phyloP scores from a whole-genome alignment of 2,888 invertebrate species.

The Vesta saturnalis region DNA sequence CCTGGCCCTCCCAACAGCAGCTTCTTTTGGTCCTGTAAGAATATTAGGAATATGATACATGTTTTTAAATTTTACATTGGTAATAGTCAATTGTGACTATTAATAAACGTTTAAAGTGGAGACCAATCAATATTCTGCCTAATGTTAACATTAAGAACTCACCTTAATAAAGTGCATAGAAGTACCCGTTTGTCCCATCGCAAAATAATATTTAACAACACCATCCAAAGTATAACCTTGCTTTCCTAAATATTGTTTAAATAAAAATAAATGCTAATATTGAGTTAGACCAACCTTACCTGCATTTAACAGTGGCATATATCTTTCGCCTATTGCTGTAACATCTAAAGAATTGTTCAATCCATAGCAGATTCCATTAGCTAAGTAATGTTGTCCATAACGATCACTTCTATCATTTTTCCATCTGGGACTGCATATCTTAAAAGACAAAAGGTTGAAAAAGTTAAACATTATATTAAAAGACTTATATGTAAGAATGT shows the following conservation, averaged over 20 bases:
- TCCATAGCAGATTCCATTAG: constrained; percentile 62
- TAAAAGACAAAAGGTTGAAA: no score
- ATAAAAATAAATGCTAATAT: neutral
- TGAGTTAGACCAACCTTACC: constrained; percentile 14
- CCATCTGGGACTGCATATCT: constrained; percentile 37
- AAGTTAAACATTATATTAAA: no score
- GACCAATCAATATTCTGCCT: no score
- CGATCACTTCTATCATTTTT: constrained; percentile 23
- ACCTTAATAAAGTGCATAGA: constrained; percentile 54
- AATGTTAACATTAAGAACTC: no score
- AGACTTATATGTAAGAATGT: no score
- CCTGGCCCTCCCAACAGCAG: constrained; percentile 69
- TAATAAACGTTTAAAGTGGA: no score
- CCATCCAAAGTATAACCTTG: constrained; percentile 30
- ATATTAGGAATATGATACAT: no score
- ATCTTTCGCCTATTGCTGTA: constrained; percentile 51
- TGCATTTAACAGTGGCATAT: constrained; percentile 54
- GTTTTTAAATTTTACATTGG: no score
- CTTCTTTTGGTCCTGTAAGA: constrained; percentile 51
- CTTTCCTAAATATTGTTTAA: constrained; percentile 17
- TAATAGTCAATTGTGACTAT: no score
- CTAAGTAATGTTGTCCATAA: constrained; percentile 27
- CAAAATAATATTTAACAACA: constrained; percentile 55
- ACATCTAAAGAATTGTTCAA: constrained; percentile 54
- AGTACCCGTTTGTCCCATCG: constrained; percentile 64